Percentiles rank a stretch among this genome's conserved stretches.
These are phyloP conservation scores for Trichopria drosophilae DNA, from an alignment of 2,888 invertebrate genomes.

Conservation along the genomic window DNA sequence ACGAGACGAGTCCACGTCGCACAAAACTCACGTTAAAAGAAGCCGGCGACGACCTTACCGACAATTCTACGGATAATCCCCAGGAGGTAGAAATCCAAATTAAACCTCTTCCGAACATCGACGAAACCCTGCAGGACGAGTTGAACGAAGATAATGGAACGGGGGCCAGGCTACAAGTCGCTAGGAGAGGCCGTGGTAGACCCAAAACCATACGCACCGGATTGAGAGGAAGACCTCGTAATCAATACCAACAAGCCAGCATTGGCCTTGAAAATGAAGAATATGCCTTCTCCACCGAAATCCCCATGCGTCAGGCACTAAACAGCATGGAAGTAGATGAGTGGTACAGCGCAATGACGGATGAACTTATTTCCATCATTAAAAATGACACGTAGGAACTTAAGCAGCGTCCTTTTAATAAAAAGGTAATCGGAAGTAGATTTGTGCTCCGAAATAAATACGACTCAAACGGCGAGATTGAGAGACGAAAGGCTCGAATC, in stretches of 20 bases:
- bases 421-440: conserved; percentile 30
- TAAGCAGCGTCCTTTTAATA: conserved; percentile 10
- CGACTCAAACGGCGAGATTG: conserved; percentile 32
- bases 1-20: background rate
- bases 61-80: conserved; percentile 9
- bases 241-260: too few species aligned
- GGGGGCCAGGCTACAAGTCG: too few species aligned
- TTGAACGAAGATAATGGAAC: too few species aligned
- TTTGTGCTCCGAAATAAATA: conserved; percentile 38
- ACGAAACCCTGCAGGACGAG: too few species aligned
- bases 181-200: too few species aligned
- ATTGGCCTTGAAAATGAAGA: too few species aligned
- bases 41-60: conserved; percentile 2
- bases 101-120: too few species aligned
- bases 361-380: too few species aligned
- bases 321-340: conserved; percentile 7
- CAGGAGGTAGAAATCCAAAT: too few species aligned
- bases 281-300: conserved; percentile 8
- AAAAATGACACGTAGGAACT: conserved; percentile 26
- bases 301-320: conserved; percentile 10
- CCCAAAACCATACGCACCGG: too few species aligned
- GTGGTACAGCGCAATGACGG: conserved; percentile 20
- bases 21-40: background rate
- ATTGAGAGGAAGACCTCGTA: too few species aligned
- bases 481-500: too few species aligned